Evolutionary conservation across 1,140 invertebrate species (phyloP).

Genomic region (Ips typographus): DNA sequence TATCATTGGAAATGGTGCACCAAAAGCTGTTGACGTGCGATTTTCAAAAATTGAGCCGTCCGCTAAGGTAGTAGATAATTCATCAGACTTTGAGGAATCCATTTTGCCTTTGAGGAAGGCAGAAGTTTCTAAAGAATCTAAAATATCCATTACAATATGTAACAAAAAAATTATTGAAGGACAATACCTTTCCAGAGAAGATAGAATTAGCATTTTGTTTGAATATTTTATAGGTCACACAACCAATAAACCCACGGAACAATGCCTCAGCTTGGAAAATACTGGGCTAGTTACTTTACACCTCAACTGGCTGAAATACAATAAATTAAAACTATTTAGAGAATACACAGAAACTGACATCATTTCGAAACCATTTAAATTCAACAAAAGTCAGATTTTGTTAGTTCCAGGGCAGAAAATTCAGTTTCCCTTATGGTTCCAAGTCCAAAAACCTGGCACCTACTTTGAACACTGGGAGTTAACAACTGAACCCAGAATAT

Average conservation of each 20-base stretch:
- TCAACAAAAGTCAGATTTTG: slow-evolving; percentile 36
- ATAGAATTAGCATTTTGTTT: slow-evolving; percentile 35
- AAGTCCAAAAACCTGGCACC: slow-evolving; percentile 25
- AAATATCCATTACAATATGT: neutral
- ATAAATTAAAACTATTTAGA: slow-evolving; percentile 38
- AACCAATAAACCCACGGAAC: neutral
- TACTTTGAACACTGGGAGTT: slow-evolving; percentile 42
- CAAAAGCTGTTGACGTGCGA: too few relatives aligned
- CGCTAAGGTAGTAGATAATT: neutral
- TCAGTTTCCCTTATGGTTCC: slow-evolving; percentile 38
- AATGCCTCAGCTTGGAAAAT: slow-evolving; percentile 38
- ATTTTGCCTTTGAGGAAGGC: neutral
- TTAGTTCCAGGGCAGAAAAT: slow-evolving; percentile 33
- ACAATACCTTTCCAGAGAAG: neutral
- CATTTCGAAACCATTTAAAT: slow-evolving; percentile 36
- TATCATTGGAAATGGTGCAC: neutral
- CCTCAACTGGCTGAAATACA: slow-evolving; percentile 31
- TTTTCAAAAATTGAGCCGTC: neutral
- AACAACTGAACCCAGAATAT: slow-evolving; percentile 36
- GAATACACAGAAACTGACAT: slow-evolving; percentile 20
- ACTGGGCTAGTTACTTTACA: slow-evolving; percentile 31
- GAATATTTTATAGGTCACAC: slow-evolving; percentile 30
- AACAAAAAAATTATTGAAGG: neutral
- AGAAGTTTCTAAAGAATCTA: neutral
- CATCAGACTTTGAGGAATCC: neutral